Percentiles rank a stretch among this genome's conserved stretches.
Evolutionary conservation across 2,797 vertebrate species (phyloP).

Genomic region (Lithobates sylvaticus): DNA sequence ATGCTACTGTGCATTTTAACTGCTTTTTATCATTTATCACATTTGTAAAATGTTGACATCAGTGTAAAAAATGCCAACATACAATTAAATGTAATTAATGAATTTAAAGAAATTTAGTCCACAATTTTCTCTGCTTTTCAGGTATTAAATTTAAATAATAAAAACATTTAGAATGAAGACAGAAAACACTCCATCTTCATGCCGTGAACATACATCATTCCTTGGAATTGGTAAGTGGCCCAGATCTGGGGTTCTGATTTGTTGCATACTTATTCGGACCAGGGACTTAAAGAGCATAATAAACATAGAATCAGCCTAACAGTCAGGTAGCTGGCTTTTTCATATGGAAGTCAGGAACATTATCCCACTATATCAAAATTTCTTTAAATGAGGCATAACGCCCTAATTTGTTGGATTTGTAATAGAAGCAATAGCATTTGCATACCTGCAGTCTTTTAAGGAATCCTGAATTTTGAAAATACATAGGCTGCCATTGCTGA

Average conservation of each 20-base stretch:
- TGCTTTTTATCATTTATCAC: neutral
- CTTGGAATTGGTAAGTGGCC: conserved; percentile 78
- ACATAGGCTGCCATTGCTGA: too few species aligned
- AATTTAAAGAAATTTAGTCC: neutral
- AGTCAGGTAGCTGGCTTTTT: too few species aligned
- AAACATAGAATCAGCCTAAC: too few species aligned
- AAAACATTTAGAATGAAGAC: conserved; percentile 82
- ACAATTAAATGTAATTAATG: neutral
- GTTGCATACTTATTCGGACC: too few species aligned
- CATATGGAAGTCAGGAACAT: too few species aligned
- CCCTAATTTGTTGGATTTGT: too few species aligned
- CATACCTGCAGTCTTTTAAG: too few species aligned
- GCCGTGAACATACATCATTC: conserved; percentile 82
- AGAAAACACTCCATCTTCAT: conserved; percentile 83
- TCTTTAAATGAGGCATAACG: too few species aligned
- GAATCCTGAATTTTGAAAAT: too few species aligned
- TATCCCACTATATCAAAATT: too few species aligned
- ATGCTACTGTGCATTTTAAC: neutral
- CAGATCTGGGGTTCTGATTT: neutral
- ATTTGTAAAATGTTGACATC: neutral
- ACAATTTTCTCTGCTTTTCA: conserved; percentile 4
- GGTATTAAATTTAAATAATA: conserved; percentile 6
- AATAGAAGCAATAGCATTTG: too few species aligned
- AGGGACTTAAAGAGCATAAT: too few species aligned
- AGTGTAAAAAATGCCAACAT: neutral